Evolutionary conservation across 2,888 invertebrate species (phyloP), one percentile per base, ranked within the genome.

Genomic region (Tiphia femorata): DNA sequence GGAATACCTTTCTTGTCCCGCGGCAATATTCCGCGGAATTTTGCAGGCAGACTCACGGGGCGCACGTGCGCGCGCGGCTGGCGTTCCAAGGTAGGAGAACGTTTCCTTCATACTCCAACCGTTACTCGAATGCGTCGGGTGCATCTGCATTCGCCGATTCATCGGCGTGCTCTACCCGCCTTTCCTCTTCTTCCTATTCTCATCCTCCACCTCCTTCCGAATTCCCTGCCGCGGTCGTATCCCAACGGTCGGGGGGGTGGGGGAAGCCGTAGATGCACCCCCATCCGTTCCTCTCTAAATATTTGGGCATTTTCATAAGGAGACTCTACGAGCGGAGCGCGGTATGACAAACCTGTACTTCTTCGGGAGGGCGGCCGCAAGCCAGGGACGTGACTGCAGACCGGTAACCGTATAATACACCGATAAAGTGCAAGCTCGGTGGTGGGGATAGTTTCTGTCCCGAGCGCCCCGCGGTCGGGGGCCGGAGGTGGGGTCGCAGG

Each of bases 231-330:
- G n/a, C n/a, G n/a, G n/a, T n/a, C n/a, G n/a, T n/a, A n/a, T n/a
- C n/a, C n/a, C n/a, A n/a, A n/a, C n/a, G n/a, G n/a, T n/a, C n/a
- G n/a, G n/a, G n/a, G n/a, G n/a, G n/a, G n/a, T n/a, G n/a, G n/a
- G 60, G 59, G 69, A 52, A 25, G 14, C 49, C 42, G 53, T 65
- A 53, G n/a, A 61, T 55, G 60, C 64, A 70, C 58, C n/a, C 42
- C 54, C 61, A 59, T 69, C 42, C 59, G 57, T 68, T 53, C 57
- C 53, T 43, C 41, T 53, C 58, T 55, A 72, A 69, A 70, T 66
- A 72, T 70, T 72, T 72, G 61, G 58, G 49, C 53, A 59, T 64
- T 70, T 66, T 72, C 64, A 62, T 60, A 62, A 72, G 57, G 37
- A 40, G 30, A 42, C 27, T 35, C 17, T 42, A 48, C 30, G 17